These are phyloP conservation scores for Drosophila kepulauana DNA, from an alignment of 1,140 invertebrate genomes.

Conservation along the genomic window DNA sequence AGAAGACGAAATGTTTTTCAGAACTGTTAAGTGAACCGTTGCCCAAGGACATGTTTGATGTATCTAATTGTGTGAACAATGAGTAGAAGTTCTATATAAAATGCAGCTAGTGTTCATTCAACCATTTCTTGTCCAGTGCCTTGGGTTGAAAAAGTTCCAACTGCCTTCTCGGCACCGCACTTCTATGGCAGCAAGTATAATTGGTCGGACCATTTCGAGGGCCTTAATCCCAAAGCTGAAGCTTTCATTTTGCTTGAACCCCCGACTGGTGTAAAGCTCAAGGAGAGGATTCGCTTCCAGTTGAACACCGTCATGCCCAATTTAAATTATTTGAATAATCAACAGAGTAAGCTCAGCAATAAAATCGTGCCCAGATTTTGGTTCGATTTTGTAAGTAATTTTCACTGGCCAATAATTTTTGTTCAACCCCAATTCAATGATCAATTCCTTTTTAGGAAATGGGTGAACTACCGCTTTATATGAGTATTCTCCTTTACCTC, in stretches of 20 bases:
- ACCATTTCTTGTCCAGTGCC: background rate
- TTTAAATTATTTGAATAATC: constrained; percentile 25
- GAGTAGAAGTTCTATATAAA: background rate
- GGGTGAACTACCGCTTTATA: constrained; percentile 59
- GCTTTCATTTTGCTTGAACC: constrained; percentile 88
- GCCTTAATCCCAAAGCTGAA: constrained; percentile 87
- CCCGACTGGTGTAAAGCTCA: constrained; percentile 65
- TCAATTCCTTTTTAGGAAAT: constrained; percentile 51
- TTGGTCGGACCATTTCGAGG: constrained; percentile 87
- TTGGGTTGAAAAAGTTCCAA: constrained; percentile 84
- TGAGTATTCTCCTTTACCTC: constrained; percentile 52
- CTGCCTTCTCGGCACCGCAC: constrained; percentile 90
- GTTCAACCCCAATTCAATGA: background rate
- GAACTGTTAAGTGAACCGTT: constrained; percentile 66
- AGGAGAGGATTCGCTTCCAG: constrained; percentile 73
- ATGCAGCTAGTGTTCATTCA: background rate
- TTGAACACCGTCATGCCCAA: constrained; percentile 64
- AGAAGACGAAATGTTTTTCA: constrained; percentile 50
- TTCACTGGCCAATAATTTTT: too few species aligned
- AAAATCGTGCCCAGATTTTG: constrained; percentile 73
- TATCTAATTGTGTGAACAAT: constrained; percentile 87
- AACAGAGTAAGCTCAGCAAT: constrained; percentile 44
- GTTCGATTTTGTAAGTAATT: constrained; percentile 79
- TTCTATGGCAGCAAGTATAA: constrained; percentile 87
- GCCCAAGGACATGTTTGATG: constrained; percentile 86